Evolutionary conservation across 2,888 invertebrate species (phyloP).

Genomic region (Nudaria mundana): DNA sequence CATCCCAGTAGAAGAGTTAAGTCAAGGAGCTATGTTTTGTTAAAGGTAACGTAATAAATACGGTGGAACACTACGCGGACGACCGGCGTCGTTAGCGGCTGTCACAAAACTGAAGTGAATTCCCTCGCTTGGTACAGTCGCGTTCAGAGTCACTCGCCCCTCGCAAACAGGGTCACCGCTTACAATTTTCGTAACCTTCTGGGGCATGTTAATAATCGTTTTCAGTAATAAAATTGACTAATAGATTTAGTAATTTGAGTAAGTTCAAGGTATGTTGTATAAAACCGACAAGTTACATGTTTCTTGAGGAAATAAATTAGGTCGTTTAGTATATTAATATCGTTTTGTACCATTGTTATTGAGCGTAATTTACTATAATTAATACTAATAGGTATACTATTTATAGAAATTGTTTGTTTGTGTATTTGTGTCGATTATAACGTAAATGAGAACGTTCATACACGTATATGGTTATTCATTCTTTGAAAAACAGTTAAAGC

Average conservation of each 20-base stretch:
- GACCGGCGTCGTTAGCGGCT: slow-evolving; percentile 41
- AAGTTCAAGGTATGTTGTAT: slow-evolving; percentile 18
- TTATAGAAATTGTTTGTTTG: too few species aligned
- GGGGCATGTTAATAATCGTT: slow-evolving; percentile 59
- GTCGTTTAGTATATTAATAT: too few species aligned
- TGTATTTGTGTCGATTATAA: too few species aligned
- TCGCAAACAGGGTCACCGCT: slow-evolving; percentile 59
- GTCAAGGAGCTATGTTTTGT: slow-evolving; percentile 36
- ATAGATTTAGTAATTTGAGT: slow-evolving; percentile 26
- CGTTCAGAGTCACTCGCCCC: slow-evolving; percentile 54
- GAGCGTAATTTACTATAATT: too few species aligned
- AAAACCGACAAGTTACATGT: too few species aligned
- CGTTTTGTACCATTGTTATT: too few species aligned
- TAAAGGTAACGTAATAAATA: slow-evolving; percentile 37
- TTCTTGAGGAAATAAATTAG: too few species aligned
- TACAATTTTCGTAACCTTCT: slow-evolving; percentile 70
- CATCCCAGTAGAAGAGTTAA: slow-evolving; percentile 35
- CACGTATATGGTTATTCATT: too few species aligned
- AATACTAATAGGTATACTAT: too few species aligned
- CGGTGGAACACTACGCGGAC: slow-evolving; percentile 25
- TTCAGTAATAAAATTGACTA: slow-evolving; percentile 41
- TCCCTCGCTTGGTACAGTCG: slow-evolving; percentile 39
- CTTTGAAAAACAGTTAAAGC: too few species aligned
- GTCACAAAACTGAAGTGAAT: slow-evolving; percentile 56
- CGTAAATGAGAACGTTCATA: too few species aligned